Conservation (phyloP, 92 coral and sea anemone genomes). For the Actinernus sp. region DNA sequence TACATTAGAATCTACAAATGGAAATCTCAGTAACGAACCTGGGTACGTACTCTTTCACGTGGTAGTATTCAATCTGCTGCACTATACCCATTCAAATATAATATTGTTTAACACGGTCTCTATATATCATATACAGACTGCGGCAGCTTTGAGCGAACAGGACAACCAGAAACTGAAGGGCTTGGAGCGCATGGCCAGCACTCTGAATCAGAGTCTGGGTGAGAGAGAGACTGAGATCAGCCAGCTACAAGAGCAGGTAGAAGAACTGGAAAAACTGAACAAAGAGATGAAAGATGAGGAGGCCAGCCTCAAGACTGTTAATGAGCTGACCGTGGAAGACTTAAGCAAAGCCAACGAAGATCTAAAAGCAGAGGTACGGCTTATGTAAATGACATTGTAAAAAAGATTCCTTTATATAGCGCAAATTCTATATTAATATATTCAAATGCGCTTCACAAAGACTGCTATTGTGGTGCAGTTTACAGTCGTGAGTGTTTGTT, state of each 20-base stretch:
- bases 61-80: too few relatives aligned
- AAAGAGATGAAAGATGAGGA: conserved; percentile 74
- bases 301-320: conserved; percentile 71
- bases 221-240: conserved; percentile 61
- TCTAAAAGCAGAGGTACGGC: conserved; percentile 70
- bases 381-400: too few relatives aligned
- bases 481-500: too few relatives aligned
- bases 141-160: conserved; percentile 44
- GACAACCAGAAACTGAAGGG: conserved; percentile 41
- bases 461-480: too few relatives aligned
- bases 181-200: conserved; percentile 49
- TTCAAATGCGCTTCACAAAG: too few relatives aligned
- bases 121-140: conserved; percentile 24
- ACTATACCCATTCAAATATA: too few relatives aligned
- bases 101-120: too few relatives aligned
- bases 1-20: too few relatives aligned
- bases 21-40: too few relatives aligned
- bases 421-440: too few relatives aligned
- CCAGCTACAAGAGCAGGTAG: conserved; percentile 41
- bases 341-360: conserved; percentile 55
- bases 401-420: too few relatives aligned
- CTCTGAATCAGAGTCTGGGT: conserved; percentile 39
- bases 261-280: conserved; percentile 63
- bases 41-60: too few relatives aligned
- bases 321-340: conserved; percentile 75